Evolutionary conservation across 1,140 invertebrate genomes (phyloP).

Genomic region (Meloidogyne chitwoodi): DNA sequence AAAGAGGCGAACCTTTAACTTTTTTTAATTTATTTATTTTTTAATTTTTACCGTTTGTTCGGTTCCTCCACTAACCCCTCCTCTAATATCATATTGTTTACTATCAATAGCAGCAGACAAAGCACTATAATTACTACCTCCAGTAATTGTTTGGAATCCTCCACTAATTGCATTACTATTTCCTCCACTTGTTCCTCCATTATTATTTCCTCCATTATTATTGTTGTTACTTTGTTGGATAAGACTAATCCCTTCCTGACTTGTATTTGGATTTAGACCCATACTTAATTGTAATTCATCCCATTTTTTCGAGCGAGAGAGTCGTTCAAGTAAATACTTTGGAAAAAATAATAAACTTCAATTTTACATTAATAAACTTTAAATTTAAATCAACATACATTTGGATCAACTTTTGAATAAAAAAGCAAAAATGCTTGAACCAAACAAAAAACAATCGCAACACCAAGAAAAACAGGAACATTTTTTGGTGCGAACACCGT

Average conservation of each 20-base stretch:
- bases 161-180: not conserved
- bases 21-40: not conserved
- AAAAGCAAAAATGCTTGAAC: conserved; percentile 15
- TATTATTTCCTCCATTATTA: not conserved
- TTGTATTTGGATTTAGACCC: conserved; percentile 14
- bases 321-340: conserved; percentile 10
- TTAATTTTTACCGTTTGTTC: not conserved
- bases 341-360: not conserved
- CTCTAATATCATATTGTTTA: not conserved
- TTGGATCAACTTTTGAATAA: conserved; percentile 20
- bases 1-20: not conserved
- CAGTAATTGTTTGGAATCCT: conserved; percentile 13
- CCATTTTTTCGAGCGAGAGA: conserved; percentile 17
- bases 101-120: conserved; percentile 8
- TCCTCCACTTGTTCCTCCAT: not conserved
- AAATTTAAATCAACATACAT: not conserved
- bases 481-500: conserved; percentile 20
- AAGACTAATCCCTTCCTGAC: not conserved
- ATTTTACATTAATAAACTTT: not conserved
- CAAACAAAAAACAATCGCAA: conserved; percentile 10
- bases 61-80: not conserved
- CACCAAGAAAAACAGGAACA: conserved; percentile 16
- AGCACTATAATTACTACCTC: conserved; percentile 13
- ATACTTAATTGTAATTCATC: conserved; percentile 16
- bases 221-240: not conserved